These are phyloP conservation scores for Mormyrus proboscirostris DNA, from an alignment of 2,797 vertebrate species.

Conservation along the genomic window DNA sequence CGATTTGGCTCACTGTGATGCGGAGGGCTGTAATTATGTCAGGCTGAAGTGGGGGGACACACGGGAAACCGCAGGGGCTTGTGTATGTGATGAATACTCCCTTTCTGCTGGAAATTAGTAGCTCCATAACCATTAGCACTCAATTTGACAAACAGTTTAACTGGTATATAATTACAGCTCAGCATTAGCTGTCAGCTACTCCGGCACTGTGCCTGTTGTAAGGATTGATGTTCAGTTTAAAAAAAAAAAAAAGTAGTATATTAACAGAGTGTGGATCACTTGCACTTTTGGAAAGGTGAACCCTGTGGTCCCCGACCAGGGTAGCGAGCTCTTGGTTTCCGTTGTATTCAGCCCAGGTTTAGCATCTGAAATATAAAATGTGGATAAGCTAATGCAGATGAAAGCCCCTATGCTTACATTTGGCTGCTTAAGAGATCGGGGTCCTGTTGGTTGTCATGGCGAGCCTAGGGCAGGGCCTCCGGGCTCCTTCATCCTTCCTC, in stretches of 20 bases:
- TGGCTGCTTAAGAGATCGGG: neutral
- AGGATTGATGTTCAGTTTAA: neutral
- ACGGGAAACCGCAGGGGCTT: slow-evolving; percentile 1
- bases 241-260: neutral
- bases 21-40: slow-evolving; percentile 16
- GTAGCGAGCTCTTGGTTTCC: neutral
- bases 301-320: neutral
- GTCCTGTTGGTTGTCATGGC: neutral
- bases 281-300: neutral
- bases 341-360: neutral
- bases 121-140: slow-evolving; percentile 2
- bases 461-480: neutral
- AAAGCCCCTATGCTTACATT: neutral
- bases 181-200: neutral
- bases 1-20: neutral
- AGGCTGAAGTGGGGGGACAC: neutral
- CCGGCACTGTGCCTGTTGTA: neutral
- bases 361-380: neutral
- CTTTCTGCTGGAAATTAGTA: neutral
- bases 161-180: slow-evolving; percentile 22
- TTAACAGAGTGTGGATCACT: neutral
- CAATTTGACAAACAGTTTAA: slow-evolving; percentile 22
- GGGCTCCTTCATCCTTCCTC: neutral
- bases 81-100: neutral
- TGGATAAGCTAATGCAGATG: neutral